phyloP scores from a whole-genome alignment of 2,797 vertebrate genomes.

The Anabacerthia variegaticeps region DNA sequence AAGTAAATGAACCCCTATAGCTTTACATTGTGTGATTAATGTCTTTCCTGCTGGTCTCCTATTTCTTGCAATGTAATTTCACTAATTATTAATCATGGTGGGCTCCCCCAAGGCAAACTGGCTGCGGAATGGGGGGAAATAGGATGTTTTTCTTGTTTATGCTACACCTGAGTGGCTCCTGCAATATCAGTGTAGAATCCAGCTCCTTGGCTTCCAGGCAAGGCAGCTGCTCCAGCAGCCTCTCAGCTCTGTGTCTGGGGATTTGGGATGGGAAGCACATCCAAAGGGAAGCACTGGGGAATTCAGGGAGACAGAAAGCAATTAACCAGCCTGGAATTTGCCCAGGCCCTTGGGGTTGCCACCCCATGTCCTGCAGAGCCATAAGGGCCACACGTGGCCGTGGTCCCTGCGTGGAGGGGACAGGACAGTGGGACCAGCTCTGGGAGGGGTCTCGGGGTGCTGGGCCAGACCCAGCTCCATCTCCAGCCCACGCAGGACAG shows the following conservation, averaged over 20 bases:
- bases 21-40: not conserved
- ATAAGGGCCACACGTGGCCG: not conserved
- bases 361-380: not conserved
- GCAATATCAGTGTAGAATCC: not conserved
- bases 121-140: not conserved
- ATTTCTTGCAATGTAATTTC: not conserved
- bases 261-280: not conserved
- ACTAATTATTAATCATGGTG: not conserved
- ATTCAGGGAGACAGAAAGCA: not conserved
- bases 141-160: not conserved
- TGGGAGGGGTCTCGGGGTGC: not conserved
- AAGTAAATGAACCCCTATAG: not conserved
- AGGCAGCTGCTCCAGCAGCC: not conserved
- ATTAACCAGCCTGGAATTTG: not conserved
- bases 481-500: too few relatives aligned
- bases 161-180: not conserved
- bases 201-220: not conserved
- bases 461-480: not conserved
- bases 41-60: not conserved
- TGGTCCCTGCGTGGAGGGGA: fast-evolving
- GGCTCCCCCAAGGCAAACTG: not conserved
- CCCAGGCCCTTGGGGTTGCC: not conserved
- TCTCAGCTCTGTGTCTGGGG: not conserved
- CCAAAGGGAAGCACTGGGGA: not conserved
- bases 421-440: not conserved